Evolutionary conservation across 2,888 invertebrate genomes (phyloP).

Genomic region (Carpatolechia fugitivella): DNA sequence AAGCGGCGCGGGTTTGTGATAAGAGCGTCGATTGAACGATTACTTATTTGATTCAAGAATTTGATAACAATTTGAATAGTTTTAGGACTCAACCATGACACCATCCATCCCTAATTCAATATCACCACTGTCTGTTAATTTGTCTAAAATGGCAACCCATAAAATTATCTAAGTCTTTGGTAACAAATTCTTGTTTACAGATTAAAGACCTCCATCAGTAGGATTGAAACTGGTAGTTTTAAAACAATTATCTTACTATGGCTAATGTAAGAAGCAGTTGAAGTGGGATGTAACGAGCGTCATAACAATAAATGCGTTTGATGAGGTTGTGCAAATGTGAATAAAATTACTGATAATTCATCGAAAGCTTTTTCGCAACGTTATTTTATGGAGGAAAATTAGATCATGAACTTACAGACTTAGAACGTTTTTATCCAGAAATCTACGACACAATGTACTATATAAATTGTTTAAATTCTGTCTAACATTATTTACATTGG

Average conservation of each 20-base stretch:
- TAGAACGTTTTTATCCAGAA: no score
- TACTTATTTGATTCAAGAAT: no score
- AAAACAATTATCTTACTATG: slow-evolving; percentile 34
- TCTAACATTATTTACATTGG: slow-evolving; percentile 15
- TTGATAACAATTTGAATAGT: no score
- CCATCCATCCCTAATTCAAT: no score
- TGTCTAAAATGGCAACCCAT: background rate
- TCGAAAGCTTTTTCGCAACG: no score
- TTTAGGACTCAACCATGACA: no score
- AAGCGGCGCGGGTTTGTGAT: no score
- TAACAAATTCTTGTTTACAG: background rate
- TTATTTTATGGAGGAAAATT: no score
- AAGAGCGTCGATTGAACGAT: no score
- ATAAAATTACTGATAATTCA: slow-evolving; percentile 2
- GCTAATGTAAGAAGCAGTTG: slow-evolving; percentile 19
- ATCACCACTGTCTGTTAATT: background rate
- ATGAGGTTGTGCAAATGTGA: slow-evolving; percentile 8
- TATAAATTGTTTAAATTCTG: slow-evolving; percentile 4
- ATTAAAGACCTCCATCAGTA: slow-evolving; percentile 26
- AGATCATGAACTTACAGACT: no score
- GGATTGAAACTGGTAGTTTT: slow-evolving; percentile 33
- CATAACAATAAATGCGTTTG: background rate
- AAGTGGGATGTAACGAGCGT: slow-evolving; percentile 14
- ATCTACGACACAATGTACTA: slow-evolving; percentile 8
- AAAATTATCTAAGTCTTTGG: no score